phyloP scores from a whole-genome alignment of 2,797 vertebrate genomes.

The Urocyon cinereoargenteus region DNA sequence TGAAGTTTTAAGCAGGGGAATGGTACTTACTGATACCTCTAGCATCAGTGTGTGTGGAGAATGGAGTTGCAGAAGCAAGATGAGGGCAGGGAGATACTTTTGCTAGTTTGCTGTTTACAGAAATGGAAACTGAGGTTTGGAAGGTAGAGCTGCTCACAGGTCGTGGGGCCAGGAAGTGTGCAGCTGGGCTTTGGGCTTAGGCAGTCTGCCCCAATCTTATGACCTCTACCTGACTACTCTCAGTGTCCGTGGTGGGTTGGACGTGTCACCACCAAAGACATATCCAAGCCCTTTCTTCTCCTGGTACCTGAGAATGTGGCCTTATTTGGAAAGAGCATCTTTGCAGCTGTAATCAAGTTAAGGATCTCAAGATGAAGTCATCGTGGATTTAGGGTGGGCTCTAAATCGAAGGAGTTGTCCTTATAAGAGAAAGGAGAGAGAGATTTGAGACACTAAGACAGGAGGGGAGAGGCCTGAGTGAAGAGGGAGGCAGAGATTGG shows the following conservation, averaged over 20 bases:
- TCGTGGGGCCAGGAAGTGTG: rapidly evolving
- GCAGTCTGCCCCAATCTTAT: rapidly evolving
- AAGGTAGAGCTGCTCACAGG: rapidly evolving
- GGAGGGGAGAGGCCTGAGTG: rapidly evolving
- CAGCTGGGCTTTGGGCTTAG: not conserved
- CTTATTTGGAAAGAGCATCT: not conserved
- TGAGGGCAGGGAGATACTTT: not conserved
- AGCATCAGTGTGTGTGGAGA: rapidly evolving
- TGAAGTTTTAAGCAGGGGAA: too few relatives aligned
- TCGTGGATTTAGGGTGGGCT: not conserved
- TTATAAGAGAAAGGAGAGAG: not conserved
- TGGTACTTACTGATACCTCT: rapidly evolving
- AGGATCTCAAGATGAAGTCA: not conserved
- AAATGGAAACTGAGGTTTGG: not conserved
- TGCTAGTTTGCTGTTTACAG: not conserved
- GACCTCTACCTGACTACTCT: rapidly evolving
- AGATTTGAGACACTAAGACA: rapidly evolving
- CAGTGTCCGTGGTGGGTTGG: rapidly evolving
- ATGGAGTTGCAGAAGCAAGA: rapidly evolving
- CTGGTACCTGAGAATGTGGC: not conserved
- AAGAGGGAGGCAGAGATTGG: not conserved
- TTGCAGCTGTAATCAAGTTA: not conserved
- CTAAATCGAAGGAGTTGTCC: not conserved
- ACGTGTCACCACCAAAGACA: not conserved
- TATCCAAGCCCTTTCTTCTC: not conserved